Evolutionary conservation across 2,113 vertebrate species (phyloP).

Genomic region (Odontesthes bonariensis): DNA sequence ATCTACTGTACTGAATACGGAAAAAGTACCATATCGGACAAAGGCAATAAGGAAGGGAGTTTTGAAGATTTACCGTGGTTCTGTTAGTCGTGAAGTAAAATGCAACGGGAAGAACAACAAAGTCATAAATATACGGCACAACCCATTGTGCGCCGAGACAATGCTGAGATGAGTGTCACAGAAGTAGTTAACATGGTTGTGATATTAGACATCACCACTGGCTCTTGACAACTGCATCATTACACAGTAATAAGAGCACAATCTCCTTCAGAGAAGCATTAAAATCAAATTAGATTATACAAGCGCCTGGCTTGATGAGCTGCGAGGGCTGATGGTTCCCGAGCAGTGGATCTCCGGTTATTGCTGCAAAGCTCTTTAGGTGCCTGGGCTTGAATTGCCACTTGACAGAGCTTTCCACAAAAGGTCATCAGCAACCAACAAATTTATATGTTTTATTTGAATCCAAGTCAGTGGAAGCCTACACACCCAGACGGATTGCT

Average conservation of each 20-base stretch:
- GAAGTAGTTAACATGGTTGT: slow-evolving; percentile 79
- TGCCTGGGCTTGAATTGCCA: slow-evolving; percentile 82
- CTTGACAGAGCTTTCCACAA: slow-evolving; percentile 79
- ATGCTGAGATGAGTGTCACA: slow-evolving; percentile 79
- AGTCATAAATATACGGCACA: slow-evolving; percentile 57
- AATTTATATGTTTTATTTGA: slow-evolving; percentile 67
- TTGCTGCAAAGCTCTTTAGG: slow-evolving; percentile 74
- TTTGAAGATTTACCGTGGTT: slow-evolving; percentile 62
- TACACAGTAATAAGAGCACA: slow-evolving; percentile 83
- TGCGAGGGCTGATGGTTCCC: slow-evolving; percentile 70
- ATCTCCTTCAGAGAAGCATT: slow-evolving; percentile 84
- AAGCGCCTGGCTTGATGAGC: slow-evolving; percentile 78
- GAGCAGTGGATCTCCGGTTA: slow-evolving; percentile 73
- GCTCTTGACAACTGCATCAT: slow-evolving; percentile 85
- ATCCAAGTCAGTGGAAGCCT: slow-evolving; percentile 78
- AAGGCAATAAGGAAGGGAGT: slow-evolving; percentile 68
- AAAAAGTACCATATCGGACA: slow-evolving; percentile 70
- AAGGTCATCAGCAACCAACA: slow-evolving; percentile 84
- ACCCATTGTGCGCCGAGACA: slow-evolving; percentile 60
- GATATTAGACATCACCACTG: slow-evolving; percentile 81
- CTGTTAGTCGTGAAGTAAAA: slow-evolving; percentile 65
- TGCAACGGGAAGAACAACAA: slow-evolving; percentile 68
- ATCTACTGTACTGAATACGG: slow-evolving; percentile 82
- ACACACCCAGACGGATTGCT: slow-evolving; percentile 65
- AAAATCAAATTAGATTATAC: slow-evolving; percentile 87